Base-by-base conservation (phyloP, 2,113 vertebrate genomes). In the Solea solea region DNA sequence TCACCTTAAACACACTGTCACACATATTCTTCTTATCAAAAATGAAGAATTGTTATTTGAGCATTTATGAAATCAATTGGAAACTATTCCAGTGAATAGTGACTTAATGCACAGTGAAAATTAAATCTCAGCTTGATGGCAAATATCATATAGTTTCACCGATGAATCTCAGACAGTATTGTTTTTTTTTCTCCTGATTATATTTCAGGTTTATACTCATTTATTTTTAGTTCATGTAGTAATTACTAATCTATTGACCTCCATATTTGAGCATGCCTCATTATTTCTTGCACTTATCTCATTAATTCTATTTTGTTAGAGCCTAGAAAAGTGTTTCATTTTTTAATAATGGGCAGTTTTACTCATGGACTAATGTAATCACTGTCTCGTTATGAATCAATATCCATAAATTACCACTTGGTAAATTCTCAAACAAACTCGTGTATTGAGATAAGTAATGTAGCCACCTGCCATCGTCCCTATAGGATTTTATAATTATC, bases 291-390 rank as follows among this genome's bases (percentile, higher is more conserved):
- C 53, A 70, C 34, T 81, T 61, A 74, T 75, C 69, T 71, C 49
- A 68, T 81, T 80, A 75, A 70, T 63, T 56, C 27, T 73, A 57
- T 60, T 69, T 71, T 53, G 46, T 50, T 61, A 72, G 15, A 72
- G 57, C 69, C n/a, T 70, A 27, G 27, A 78, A 66, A 16, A 53
- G 67, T 67, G 44, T 58, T 28, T 6, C n/a, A 9, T 12, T 41
- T 15, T 52, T 58, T 49, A 64, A 60, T 76, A 41, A 64, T 58
- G 28, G 62, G 21, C 15, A 27, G 27, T 68, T 78, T 72, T 27
- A 84, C 39, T 72, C 41, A 42, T 72, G 57, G 53, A 84, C 41
- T 72, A 55, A 83, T 81, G 74, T n/a, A 84, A 65, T 84, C 73
- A 68, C 12, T 40, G 34, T 40, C 64, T 80, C 42, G 14, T 82